Percentiles rank a stretch among this genome's conserved stretches.
Evolutionary conservation across 2,113 vertebrate species (phyloP).

Genomic region (Microcebus jonahi): DNA sequence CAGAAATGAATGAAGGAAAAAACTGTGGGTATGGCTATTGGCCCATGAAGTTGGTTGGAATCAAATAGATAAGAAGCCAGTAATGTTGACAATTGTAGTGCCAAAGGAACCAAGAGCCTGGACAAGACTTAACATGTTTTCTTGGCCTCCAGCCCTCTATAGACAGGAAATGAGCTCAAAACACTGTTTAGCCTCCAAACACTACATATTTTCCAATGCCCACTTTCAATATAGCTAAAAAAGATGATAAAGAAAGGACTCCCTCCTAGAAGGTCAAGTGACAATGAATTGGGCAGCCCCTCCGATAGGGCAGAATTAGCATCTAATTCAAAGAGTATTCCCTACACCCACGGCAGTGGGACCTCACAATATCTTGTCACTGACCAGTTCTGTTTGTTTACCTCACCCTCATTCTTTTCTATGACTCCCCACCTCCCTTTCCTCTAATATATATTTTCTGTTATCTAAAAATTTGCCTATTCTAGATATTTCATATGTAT

Average conservation of each 20-base stretch:
- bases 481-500: not conserved
- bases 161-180: not conserved
- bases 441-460: not conserved
- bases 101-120: not conserved
- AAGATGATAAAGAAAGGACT: not conserved
- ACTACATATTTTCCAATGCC: not conserved
- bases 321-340: not conserved
- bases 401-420: not conserved
- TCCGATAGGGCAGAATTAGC: not conserved
- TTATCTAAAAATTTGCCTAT: not conserved
- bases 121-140: not conserved
- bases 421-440: not conserved
- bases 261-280: not conserved
- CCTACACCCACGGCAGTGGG: not conserved
- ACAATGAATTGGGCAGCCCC: not conserved
- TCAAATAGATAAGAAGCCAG: not conserved
- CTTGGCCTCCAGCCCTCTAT: not conserved
- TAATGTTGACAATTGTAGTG: not conserved
- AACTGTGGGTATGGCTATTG: not conserved
- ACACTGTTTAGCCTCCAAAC: not conserved
- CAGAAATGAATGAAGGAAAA: not conserved
- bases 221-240: not conserved
- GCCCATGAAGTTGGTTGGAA: not conserved
- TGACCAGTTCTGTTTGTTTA: not conserved
- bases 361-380: not conserved